Evolutionary conservation across 2,113 vertebrate species (phyloP), one percentile per base, ranked within the genome.

Genomic region (Micromys minutus): DNA sequence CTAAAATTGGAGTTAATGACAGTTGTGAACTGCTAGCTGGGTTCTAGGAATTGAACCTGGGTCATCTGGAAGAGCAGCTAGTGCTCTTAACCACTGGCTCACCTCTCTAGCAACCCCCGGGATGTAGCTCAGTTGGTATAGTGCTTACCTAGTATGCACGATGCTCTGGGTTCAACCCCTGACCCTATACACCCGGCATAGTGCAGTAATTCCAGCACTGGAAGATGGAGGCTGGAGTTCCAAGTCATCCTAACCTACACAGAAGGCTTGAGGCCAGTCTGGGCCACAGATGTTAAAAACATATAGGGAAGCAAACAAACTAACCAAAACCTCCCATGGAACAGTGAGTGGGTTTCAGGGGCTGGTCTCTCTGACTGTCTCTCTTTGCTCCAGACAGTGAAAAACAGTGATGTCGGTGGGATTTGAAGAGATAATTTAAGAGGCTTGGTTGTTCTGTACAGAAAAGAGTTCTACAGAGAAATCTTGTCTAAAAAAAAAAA

Each of bases 341-440:
- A 34, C 16, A 31, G 29, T 65, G 29, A 85, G 7, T 10, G 7
- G 59, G 61, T 45, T 21, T 39, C 9, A 22, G 59, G 5, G 59
- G 59, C 36, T 21, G 16, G 19, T 29, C 36, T 52, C 6, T 17
- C 11, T 69, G 4, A 50, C 45, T 67, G 10, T 50, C 63, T 52
- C 21, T 52, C 59, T 65, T n/a, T 22, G 57, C 13, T 83, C 24
- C 22, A 4, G 79, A 42, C n/a, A 42, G 80, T 42, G 24, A 19
- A 52, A 31, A 67, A 15, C 59, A 31, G 45, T 74, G 57, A 75
- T 74, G 65, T 61, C 47, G 42, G 69, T 69, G 29, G 36, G 0
- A 57, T 94, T 92, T 95, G 83, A 34, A 85, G 42, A 87, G 42
- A 67, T 36, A 36, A 34, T 26, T 79, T 83, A 72, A 55, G 45